Conservation (phyloP, 1,140 invertebrate species). For the Pseudomyrmex flavicornis region DNA sequence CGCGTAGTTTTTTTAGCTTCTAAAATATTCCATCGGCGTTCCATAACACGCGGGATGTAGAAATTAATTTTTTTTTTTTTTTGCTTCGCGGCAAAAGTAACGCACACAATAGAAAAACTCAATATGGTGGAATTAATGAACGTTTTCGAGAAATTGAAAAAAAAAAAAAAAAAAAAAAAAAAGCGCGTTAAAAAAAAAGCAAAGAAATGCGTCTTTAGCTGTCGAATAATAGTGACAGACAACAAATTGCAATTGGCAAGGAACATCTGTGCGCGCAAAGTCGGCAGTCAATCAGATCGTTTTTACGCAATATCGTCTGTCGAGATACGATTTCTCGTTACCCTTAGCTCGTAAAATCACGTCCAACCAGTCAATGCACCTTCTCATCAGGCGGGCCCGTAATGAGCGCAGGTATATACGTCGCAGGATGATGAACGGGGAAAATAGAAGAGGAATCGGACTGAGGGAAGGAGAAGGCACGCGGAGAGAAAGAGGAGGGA, state of each 20-base stretch:
- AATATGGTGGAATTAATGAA: too few species aligned
- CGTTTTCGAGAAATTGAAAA: too few species aligned
- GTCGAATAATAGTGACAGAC: neutral
- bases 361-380: slow-evolving; percentile 31
- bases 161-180: too few species aligned
- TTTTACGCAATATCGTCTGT: slow-evolving; percentile 25
- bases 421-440: slow-evolving; percentile 41
- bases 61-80: too few species aligned
- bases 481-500: slow-evolving; percentile 23
- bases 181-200: too few species aligned
- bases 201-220: neutral
- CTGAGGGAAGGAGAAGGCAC: neutral
- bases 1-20: too few species aligned
- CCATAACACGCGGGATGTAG: too few species aligned
- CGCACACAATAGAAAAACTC: too few species aligned
- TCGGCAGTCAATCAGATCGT: slow-evolving; percentile 44
- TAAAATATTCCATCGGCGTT: too few species aligned
- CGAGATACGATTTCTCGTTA: slow-evolving; percentile 1
- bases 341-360: slow-evolving; percentile 49
- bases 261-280: neutral
- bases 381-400: slow-evolving; percentile 62
- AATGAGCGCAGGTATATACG: slow-evolving; percentile 62
- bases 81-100: too few species aligned
- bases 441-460: slow-evolving; percentile 47
- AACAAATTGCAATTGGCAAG: too few species aligned